Evolutionary conservation across 2,113 vertebrate genomes (phyloP).

Genomic region (Edolisoma coerulescens): DNA sequence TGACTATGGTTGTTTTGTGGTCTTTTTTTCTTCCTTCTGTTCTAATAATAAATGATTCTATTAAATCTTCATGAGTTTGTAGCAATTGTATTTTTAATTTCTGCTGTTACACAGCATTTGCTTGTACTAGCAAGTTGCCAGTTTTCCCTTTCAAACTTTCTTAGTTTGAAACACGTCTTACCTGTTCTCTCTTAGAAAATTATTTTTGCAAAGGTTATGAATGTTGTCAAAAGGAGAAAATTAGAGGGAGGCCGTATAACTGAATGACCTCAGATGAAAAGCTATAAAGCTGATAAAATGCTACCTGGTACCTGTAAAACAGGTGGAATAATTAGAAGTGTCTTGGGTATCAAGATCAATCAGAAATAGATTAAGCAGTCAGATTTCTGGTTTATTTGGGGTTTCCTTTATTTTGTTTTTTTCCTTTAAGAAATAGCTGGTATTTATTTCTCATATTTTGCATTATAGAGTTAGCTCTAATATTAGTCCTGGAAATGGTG

Average conservation of each 20-base stretch:
- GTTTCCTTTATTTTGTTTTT: background rate
- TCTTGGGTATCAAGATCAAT: background rate
- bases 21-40: accelerated
- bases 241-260: background rate
- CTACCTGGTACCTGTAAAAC: background rate
- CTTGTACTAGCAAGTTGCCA: background rate
- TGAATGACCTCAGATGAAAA: background rate
- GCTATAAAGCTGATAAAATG: background rate
- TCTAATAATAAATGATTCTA: background rate
- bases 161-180: background rate
- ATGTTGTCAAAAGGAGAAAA: background rate
- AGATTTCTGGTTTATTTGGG: background rate
- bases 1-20: background rate
- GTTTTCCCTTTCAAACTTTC: background rate
- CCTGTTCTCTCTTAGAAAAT: background rate
- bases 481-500: background rate
- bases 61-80: background rate
- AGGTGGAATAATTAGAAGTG: background rate
- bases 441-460: background rate
- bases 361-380: background rate
- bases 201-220: background rate
- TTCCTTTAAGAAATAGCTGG: background rate
- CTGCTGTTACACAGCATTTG: background rate
- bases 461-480: background rate
- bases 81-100: background rate